Conservation (phyloP, 35 echinoderm and acorn worm species). For the Holothuria glaberrima region DNA sequence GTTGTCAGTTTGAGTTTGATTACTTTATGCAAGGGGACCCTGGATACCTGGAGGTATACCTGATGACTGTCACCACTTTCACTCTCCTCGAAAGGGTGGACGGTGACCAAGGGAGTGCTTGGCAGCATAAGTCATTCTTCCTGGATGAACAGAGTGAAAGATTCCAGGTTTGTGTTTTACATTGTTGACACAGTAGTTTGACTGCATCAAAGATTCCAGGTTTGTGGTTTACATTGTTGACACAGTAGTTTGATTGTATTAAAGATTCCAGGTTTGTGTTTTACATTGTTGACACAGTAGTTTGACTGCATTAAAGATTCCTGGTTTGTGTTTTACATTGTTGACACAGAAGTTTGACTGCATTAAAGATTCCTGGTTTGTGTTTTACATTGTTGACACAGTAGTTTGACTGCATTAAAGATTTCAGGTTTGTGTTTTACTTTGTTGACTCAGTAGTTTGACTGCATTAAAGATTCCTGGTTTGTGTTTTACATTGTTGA, state of each 20-base stretch:
- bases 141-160: not conserved
- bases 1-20: constrained; percentile 49
- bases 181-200: not conserved
- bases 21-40: constrained; percentile 38
- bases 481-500: too few relatives aligned
- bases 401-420: too few relatives aligned
- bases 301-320: not conserved
- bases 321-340: too few relatives aligned
- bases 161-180: constrained; percentile 1
- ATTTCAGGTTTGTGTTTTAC: too few relatives aligned
- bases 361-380: too few relatives aligned
- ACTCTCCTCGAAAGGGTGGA: not conserved
- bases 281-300: not conserved
- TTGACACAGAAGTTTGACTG: too few relatives aligned
- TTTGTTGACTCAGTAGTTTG: too few relatives aligned
- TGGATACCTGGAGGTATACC: constrained; percentile 43
- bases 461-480: too few relatives aligned
- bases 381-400: too few relatives aligned
- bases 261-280: not conserved
- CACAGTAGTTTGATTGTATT: not conserved
- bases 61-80: not conserved
- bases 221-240: not conserved
- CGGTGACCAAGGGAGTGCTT: constrained; percentile 9
- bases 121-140: not conserved
- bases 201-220: not conserved